A percentile compares a stretch with the other conserved stretches of the same genome.
phyloP scores from a whole-genome alignment of 2,797 vertebrate species.

The Tapirus indicus region DNA sequence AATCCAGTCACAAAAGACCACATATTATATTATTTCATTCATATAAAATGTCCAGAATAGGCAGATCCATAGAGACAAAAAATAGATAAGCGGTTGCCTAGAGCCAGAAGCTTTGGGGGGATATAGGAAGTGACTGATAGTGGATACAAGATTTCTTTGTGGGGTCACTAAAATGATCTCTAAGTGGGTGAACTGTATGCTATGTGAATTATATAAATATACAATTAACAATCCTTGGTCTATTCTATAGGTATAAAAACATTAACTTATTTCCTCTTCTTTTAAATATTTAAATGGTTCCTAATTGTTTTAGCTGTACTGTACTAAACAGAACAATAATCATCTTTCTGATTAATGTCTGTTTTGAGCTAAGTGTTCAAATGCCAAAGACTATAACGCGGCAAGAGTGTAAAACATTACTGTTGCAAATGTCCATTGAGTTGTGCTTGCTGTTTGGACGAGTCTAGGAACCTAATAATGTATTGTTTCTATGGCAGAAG shows the following conservation, averaged over 20 bases:
- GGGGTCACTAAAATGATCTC: neutral
- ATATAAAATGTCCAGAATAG: neutral
- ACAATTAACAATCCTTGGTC: neutral
- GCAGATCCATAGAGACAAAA: neutral
- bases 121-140: neutral
- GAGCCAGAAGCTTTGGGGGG: neutral
- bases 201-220: neutral
- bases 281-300: conserved; percentile 9
- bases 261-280: neutral
- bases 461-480: neutral
- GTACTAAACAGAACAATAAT: neutral
- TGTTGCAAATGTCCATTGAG: neutral
- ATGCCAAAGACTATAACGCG: neutral
- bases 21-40: neutral
- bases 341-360: neutral
- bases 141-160: neutral
- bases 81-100: neutral
- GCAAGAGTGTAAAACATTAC: neutral
- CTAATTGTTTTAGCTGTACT: neutral
- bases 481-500: conserved; percentile 15
- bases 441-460: neutral
- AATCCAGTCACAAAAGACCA: neutral
- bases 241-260: conserved; percentile 5
- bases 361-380: conserved; percentile 37
- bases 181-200: neutral